Evolutionary conservation across 2,113 vertebrate species (phyloP), one percentile per base, ranked within the genome.

Genomic region (Emberiza fucata): DNA sequence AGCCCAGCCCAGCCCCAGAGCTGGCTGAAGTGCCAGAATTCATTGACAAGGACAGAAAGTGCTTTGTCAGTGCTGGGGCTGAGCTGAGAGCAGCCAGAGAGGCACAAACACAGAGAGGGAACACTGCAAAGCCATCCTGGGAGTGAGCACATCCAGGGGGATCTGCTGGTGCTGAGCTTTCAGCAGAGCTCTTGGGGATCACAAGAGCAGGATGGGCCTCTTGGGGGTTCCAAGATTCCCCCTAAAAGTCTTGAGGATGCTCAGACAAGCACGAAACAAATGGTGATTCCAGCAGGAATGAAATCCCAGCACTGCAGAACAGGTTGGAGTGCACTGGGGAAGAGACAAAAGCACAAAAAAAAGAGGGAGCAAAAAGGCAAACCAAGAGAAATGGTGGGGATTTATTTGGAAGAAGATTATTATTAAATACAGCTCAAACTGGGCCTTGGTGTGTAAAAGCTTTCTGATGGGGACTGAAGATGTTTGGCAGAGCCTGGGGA

Each of bases 181-280:
- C 44, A 17, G 73, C 56, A 85, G 40, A 6, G 12, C 6, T 12
- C 71, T 33, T 5, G 0, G 3, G 54, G 59, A 25, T 61, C 68
- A 35, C 28, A 23, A 2, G 1, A 9, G 39, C 0, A 5, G 61
- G 22, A 39, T 0, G 2, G 15, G 44, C 4, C 27, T 54, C 51
- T 17, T 12, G 57, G 78, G 53, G 35, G 10, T 64, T 72, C 77
- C 45, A 57, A 15, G 27, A n/a, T 23, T 48, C 57, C 71, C 53
- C 39, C 50, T 42, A 1, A 37, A 69, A 73, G 39, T 12, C 28
- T 25, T 18, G 60, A 84, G 78, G 92, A 57, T 14, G 44, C 65
- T 79, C 47, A 59, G 50, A 60, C 11, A 14, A 65, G 39, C 40
- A 33, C 0, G 1, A 33, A 57, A 27, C 5, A 14, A 90, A 21